Percentiles rank a stretch among this genome's conserved stretches.
These are phyloP conservation scores for Bambusicola thoracicus DNA, from an alignment of 2,113 vertebrate genomes.

Conservation along the genomic window DNA sequence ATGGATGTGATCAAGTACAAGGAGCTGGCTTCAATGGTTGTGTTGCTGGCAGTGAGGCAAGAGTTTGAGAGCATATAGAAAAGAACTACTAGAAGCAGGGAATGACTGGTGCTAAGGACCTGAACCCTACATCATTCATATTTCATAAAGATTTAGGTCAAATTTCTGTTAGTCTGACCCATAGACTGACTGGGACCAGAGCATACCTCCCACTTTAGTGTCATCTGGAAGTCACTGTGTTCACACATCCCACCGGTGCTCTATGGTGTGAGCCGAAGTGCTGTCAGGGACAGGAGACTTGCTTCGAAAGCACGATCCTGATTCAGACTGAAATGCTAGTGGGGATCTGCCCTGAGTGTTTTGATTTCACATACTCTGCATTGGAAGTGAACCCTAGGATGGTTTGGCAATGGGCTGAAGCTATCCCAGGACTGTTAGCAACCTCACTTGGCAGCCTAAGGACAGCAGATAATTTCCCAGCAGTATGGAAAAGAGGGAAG, in stretches of 20 bases:
- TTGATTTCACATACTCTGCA: fast-evolving
- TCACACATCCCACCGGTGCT: not conserved
- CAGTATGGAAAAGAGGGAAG: not conserved
- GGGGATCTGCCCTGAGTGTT: fast-evolving
- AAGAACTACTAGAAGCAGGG: not conserved
- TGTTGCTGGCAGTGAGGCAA: not conserved
- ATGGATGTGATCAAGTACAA: not conserved
- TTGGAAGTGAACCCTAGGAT: not conserved
- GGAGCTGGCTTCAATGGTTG: not conserved
- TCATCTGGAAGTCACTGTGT: not conserved
- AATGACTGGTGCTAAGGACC: not conserved
- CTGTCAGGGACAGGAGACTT: not conserved
- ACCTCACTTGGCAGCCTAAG: not conserved
- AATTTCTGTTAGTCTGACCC: not conserved
- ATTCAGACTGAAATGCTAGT: not conserved
- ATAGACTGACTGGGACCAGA: not conserved
- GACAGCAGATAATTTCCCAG: not conserved
- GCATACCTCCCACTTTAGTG: not conserved
- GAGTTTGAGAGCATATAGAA: not conserved
- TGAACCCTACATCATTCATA: not conserved
- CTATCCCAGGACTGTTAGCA: not conserved
- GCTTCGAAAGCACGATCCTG: not conserved
- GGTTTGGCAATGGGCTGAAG: not conserved
- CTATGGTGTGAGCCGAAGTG: fast-evolving
- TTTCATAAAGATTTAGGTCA: not conserved